Evolutionary conservation across 2,888 invertebrate species (phyloP).

Genomic region (Dicranocentrus wangi): DNA sequence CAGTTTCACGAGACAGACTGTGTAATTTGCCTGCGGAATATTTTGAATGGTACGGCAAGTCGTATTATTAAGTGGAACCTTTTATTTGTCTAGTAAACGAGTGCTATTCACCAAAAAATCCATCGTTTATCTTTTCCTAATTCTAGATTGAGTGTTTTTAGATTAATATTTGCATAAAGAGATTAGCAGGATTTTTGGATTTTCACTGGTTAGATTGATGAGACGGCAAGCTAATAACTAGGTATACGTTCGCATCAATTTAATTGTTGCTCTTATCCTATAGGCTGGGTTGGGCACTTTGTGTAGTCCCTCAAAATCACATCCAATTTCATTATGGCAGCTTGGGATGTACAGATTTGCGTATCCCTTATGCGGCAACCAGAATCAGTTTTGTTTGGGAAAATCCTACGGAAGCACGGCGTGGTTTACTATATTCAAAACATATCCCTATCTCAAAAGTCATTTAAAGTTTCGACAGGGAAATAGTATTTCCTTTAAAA

Average conservation of each 20-base stretch:
- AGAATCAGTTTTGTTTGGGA: constrained; percentile 35
- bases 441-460: too few species aligned
- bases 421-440: too few species aligned
- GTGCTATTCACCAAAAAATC: constrained; percentile 27
- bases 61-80: constrained; percentile 42
- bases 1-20: constrained; percentile 45
- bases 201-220: constrained; percentile 50
- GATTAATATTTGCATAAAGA: constrained; percentile 35
- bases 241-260: constrained; percentile 27
- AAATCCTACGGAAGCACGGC: constrained; percentile 37
- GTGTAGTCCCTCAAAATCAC: background rate
- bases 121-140: constrained; percentile 26
- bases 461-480: too few species aligned
- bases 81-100: constrained; percentile 36
- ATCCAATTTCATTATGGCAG: background rate
- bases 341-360: too few species aligned
- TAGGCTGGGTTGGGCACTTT: constrained; percentile 45
- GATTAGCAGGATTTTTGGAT: constrained; percentile 17
- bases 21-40: constrained; percentile 31
- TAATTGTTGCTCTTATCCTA: constrained; percentile 22
- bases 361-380: too few species aligned
- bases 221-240: constrained; percentile 48
- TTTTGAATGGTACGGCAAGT: constrained; percentile 24
- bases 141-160: constrained; percentile 32
- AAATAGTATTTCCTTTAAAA: too few species aligned